A percentile compares a stretch with the other conserved stretches of the same genome.
Conservation (phyloP, 2,113 vertebrate species). For the Tenrec ecaudatus region DNA sequence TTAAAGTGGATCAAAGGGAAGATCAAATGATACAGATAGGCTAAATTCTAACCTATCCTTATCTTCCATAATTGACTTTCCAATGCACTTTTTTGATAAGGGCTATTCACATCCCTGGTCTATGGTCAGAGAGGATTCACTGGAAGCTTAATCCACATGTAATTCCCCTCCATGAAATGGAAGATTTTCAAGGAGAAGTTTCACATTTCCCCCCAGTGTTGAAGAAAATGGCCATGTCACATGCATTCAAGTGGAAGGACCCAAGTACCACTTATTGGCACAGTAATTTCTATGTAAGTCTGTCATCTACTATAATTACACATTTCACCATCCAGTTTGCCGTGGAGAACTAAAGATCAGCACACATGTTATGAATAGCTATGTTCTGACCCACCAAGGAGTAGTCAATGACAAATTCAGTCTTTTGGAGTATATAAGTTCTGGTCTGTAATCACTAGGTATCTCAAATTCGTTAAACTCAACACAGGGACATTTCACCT, state of each 20-base stretch:
- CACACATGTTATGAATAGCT: not conserved
- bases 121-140: too few relatives aligned
- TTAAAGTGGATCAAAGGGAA: too few relatives aligned
- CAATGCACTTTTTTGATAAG: too few relatives aligned
- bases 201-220: not conserved
- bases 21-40: too few relatives aligned
- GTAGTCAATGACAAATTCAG: conserved; percentile 25
- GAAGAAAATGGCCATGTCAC: not conserved
- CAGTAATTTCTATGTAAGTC: not conserved
- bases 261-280: not conserved
- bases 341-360: conserved; percentile 42
- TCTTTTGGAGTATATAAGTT: conserved; percentile 19
- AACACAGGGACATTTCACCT: conserved; percentile 21
- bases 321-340: not conserved
- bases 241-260: not conserved
- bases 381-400: not conserved
- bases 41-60: too few relatives aligned
- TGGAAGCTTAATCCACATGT: too few relatives aligned
- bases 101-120: too few relatives aligned
- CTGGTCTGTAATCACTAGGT: conserved; percentile 23
- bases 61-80: too few relatives aligned
- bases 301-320: conserved; percentile 53
- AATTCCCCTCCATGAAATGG: too few relatives aligned
- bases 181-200: conserved; percentile 8
- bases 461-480: not conserved